These are phyloP conservation scores for Chrysomallon squamiferum DNA, from an alignment of 1,140 invertebrate species.

Conservation along the genomic window DNA sequence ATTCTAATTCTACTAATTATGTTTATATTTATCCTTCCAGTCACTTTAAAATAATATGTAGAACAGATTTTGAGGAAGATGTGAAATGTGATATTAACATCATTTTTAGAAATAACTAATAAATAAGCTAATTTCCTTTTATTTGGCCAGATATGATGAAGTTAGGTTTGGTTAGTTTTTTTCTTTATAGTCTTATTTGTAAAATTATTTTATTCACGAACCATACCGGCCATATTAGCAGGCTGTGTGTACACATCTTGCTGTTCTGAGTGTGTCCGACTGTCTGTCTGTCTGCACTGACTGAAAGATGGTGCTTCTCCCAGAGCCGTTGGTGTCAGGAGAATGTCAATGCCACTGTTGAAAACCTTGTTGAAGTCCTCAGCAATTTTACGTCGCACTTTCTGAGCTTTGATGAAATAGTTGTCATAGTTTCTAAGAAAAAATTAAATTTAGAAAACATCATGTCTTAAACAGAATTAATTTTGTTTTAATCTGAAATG, in stretches of 20 bases:
- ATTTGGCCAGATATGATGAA: too few relatives aligned
- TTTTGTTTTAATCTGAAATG: neutral
- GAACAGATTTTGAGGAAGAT: too few relatives aligned
- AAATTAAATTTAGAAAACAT: neutral
- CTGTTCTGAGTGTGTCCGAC: constrained; percentile 83
- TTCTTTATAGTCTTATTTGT: too few relatives aligned
- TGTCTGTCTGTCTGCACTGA: constrained; percentile 78
- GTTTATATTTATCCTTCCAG: too few relatives aligned
- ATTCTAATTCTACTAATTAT: too few relatives aligned
- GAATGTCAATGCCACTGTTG: constrained; percentile 77
- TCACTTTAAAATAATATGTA: too few relatives aligned
- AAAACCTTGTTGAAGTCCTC: constrained; percentile 85
- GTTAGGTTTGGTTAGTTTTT: too few relatives aligned
- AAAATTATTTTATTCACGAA: too few relatives aligned
- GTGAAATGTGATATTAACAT: too few relatives aligned
- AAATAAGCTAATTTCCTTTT: too few relatives aligned
- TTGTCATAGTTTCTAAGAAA: constrained; percentile 83
- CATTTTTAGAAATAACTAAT: too few relatives aligned
- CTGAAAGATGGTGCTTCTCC: constrained; percentile 80
- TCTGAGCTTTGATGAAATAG: constrained; percentile 91
- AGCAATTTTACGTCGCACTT: constrained; percentile 84
- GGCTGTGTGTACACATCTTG: constrained; percentile 96
- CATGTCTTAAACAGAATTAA: too few relatives aligned
- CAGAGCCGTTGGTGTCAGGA: constrained; percentile 92
- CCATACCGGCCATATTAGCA: constrained; percentile 90